phyloP scores from a whole-genome alignment of 2,888 invertebrate species.

The Tolmerus cingulatus region DNA sequence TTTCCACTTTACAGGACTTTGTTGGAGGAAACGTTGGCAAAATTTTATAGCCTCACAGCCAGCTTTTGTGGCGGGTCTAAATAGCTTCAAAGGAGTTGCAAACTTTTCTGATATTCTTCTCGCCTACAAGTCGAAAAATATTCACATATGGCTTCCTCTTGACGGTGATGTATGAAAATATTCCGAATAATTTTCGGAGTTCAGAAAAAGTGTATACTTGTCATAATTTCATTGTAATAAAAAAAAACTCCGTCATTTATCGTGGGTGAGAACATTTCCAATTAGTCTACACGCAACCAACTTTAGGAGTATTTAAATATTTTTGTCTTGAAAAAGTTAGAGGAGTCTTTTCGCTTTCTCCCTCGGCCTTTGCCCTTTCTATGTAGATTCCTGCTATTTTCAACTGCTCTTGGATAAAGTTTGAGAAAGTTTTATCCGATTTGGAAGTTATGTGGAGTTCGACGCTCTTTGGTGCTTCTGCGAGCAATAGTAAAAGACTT shows the following conservation, averaged over 20 bases:
- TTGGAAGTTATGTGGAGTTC: background rate
- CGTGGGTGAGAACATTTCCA: background rate
- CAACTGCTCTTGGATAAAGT: background rate
- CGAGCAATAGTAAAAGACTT: background rate
- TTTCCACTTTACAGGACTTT: background rate
- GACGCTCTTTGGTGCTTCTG: background rate
- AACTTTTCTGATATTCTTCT: background rate
- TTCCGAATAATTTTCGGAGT: background rate
- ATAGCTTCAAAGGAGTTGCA: background rate
- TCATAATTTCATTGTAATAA: background rate
- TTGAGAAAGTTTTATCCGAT: background rate
- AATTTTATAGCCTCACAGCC: background rate
- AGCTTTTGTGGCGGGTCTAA: background rate
- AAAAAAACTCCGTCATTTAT: background rate
- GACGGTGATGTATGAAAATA: background rate
- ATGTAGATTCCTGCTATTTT: background rate
- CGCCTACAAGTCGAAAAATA: background rate
- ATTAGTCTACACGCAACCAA: background rate
- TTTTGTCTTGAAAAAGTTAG: background rate
- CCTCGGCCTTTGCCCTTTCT: background rate
- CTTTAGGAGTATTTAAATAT: background rate
- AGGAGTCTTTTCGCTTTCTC: background rate
- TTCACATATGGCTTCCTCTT: background rate
- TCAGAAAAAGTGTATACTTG: background rate
- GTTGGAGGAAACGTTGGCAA: background rate